phyloP scores from a whole-genome alignment of 2,113 vertebrate genomes.

The Urocitellus parryii region DNA sequence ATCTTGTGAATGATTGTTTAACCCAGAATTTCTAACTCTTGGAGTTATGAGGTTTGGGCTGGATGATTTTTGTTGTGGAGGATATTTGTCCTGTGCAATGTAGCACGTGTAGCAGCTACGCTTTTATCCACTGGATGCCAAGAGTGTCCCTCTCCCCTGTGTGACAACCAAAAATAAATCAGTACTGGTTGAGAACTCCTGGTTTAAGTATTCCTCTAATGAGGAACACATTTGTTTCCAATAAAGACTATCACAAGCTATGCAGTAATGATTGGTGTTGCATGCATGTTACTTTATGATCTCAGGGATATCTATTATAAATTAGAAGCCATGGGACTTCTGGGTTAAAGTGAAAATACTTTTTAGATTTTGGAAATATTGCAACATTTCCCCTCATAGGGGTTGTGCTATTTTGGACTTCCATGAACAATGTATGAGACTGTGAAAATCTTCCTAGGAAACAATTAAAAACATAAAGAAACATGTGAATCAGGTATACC shows the following conservation, averaged over 20 bases:
- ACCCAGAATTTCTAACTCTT: not conserved
- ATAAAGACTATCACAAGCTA: not conserved
- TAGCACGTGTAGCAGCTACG: not conserved
- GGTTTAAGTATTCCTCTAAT: not conserved
- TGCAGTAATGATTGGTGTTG: not conserved
- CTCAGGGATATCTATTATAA: not conserved
- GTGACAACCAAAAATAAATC: not conserved
- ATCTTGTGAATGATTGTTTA: not conserved
- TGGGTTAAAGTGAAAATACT: not conserved
- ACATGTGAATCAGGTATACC: not conserved
- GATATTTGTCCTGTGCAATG: not conserved
- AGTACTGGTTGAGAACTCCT: not conserved
- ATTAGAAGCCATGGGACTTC: not conserved
- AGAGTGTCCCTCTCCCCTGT: not conserved
- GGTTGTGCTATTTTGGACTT: not conserved
- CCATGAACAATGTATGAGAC: not conserved
- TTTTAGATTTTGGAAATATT: not conserved
- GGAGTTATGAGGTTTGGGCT: not conserved
- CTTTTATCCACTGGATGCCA: not conserved
- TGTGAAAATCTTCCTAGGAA: not conserved
- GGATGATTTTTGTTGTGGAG: not conserved
- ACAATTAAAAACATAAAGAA: not conserved
- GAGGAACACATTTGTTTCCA: not conserved
- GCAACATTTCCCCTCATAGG: not conserved
- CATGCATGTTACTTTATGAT: not conserved